Evolutionary conservation across 1,140 invertebrate genomes (phyloP), one percentile per base, ranked within the genome.

Genomic region (Penaeus japonicus): DNA sequence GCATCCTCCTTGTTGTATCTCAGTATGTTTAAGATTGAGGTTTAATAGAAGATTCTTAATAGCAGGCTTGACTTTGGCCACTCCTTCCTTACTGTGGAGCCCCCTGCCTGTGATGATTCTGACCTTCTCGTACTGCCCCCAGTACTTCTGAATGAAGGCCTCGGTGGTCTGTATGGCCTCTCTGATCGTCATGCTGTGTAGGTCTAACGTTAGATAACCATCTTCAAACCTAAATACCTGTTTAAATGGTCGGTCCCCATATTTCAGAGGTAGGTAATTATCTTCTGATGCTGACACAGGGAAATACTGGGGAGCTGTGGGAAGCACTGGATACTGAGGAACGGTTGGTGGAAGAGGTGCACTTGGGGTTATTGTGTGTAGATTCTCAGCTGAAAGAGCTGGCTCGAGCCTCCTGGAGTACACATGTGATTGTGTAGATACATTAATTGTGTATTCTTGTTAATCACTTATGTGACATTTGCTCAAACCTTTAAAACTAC

Each of bases 91-190:
- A 55, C 78, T 87, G 57, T 87, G 85, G 20, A 87, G 20, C 17
- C 85, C 85, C 18, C 85, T 39, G 22, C 85, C 85, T 20, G 85
- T 87, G 22, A 87, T 32, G 30, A 87, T 81, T 54, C 59, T 79
- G 39, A 87, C 57, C 15, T 32, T 59, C n/a, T 70, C 10, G 30
- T 86, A 32, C 5, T 53, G 30, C n/a, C 35, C 57, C 24, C 27
- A 15, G 15, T 24, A 47, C 47, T 81, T 57, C 1, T 12, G 17
- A 3, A 87, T n/a, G 77, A 87, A 87, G 3, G n/a, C 47, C 0
- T 70, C 22, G 7, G 78, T 80, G 22, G 47, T 35, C 57, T 73
- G 77, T 12, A 17, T 80, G 27, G 85, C 85, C 54, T 86, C 85
- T 54, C 35, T 62, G n/a, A 86, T 55, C 18, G 57, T 87, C 85